Evolutionary conservation across 2,113 vertebrate species (phyloP).

Genomic region (Nerophis ophidion): DNA sequence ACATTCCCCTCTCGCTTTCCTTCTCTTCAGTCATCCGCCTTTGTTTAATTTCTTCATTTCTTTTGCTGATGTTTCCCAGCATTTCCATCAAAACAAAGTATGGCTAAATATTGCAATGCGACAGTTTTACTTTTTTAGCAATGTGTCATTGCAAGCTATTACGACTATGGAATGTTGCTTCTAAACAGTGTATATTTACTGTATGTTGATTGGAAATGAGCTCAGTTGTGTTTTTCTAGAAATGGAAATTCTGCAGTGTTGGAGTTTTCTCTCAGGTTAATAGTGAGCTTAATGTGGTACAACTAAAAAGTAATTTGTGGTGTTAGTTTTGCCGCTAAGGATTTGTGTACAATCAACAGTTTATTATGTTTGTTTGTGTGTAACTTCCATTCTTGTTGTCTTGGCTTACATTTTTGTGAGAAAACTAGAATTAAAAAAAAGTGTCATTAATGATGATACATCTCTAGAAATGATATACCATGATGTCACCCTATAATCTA

Average conservation of each 20-base stretch:
- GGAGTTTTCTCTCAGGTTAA: constrained; percentile 22
- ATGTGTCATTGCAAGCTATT: constrained; percentile 18
- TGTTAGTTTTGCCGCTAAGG: too few species aligned
- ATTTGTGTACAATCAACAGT: neutral
- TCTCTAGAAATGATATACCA: too few species aligned
- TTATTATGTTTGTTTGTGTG: neutral
- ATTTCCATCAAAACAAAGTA: constrained; percentile 40
- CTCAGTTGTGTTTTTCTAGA: constrained; percentile 42
- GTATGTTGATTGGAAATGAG: constrained; percentile 10
- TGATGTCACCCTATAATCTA: too few species aligned
- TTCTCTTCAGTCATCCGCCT: constrained; percentile 18
- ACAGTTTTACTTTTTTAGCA: constrained; percentile 32
- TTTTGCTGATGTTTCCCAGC: constrained; percentile 35
- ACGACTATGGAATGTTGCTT: constrained; percentile 11
- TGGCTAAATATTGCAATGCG: constrained; percentile 39
- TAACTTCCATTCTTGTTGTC: neutral
- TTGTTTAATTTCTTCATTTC: constrained; percentile 48
- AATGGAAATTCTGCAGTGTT: constrained; percentile 22
- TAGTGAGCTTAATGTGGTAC: neutral
- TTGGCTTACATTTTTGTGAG: too few species aligned
- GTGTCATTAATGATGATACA: too few species aligned
- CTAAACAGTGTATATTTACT: constrained; percentile 27
- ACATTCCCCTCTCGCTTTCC: constrained; percentile 1
- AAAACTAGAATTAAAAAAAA: too few species aligned
- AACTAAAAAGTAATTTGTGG: neutral